Evolutionary conservation across 2,797 vertebrate genomes (phyloP).

Genomic region (Tapera naevia): DNA sequence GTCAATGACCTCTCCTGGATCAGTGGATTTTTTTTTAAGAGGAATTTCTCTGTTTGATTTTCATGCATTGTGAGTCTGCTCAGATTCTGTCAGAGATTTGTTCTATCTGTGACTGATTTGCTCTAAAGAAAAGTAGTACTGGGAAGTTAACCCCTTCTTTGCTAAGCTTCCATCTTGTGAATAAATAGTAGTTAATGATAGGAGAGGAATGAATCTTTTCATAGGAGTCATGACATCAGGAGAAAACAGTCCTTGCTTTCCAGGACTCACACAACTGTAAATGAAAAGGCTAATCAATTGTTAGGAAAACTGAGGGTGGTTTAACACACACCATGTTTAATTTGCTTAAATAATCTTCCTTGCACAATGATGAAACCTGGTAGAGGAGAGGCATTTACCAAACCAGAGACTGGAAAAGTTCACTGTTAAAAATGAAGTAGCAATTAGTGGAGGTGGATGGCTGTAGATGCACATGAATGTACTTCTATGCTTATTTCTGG

Average conservation of each 20-base stretch:
- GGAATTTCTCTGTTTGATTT: constrained; percentile 27
- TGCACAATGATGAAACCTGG: not conserved
- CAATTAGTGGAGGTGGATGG: not conserved
- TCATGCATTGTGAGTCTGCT: not conserved
- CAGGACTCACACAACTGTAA: not conserved
- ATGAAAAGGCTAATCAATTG: not conserved
- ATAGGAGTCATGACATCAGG: not conserved
- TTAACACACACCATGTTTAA: not conserved
- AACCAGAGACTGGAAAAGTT: not conserved
- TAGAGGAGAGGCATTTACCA: not conserved
- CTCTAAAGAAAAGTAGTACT: not conserved
- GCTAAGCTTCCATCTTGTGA: not conserved
- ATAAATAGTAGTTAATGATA: not conserved
- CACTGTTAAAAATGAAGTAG: not conserved
- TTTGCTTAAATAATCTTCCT: not conserved
- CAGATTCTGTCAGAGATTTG: not conserved
- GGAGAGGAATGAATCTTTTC: not conserved
- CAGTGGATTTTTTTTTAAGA: not conserved
- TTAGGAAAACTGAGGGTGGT: not conserved
- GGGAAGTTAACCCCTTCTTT: not conserved
- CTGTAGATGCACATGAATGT: not conserved
- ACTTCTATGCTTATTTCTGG: accelerated
- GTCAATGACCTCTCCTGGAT: not conserved
- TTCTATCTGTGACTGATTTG: not conserved
- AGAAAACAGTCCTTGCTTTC: not conserved